These are phyloP conservation scores for Rallus limicola DNA, from an alignment of 2,113 vertebrate genomes.

Conservation along the genomic window DNA sequence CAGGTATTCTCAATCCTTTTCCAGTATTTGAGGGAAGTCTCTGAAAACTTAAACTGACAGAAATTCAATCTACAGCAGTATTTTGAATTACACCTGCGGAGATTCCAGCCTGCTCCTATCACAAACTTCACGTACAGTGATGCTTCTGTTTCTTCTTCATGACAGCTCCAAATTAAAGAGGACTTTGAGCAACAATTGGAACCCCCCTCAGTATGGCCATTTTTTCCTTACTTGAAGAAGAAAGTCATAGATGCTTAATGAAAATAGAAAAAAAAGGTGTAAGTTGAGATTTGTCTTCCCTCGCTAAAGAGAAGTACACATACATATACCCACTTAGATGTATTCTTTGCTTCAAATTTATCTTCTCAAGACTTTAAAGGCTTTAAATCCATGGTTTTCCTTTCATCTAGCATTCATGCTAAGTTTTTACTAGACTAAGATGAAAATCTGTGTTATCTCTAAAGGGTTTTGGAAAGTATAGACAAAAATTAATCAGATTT, in stretches of 20 bases:
- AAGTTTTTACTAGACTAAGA: neutral
- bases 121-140: neutral
- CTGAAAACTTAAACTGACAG: neutral
- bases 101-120: neutral
- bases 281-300: neutral
- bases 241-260: neutral
- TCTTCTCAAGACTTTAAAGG: neutral
- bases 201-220: rapidly evolving
- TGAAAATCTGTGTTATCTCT: neutral
- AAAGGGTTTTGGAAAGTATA: neutral
- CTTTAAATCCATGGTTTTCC: neutral
- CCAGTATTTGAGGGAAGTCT: neutral
- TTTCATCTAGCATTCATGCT: neutral
- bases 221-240: neutral
- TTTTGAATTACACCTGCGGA: neutral
- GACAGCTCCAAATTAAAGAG: neutral
- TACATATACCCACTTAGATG: neutral
- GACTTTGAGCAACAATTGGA: neutral
- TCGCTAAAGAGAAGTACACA: neutral
- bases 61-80: neutral
- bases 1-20: neutral
- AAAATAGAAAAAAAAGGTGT: neutral
- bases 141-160: neutral
- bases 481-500: neutral
- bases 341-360: neutral